A percentile compares a stretch with the other conserved stretches of the same genome.
These are phyloP conservation scores for Grammomys dolichurus DNA, from an alignment of 2,113 vertebrate species.

Conservation along the genomic window DNA sequence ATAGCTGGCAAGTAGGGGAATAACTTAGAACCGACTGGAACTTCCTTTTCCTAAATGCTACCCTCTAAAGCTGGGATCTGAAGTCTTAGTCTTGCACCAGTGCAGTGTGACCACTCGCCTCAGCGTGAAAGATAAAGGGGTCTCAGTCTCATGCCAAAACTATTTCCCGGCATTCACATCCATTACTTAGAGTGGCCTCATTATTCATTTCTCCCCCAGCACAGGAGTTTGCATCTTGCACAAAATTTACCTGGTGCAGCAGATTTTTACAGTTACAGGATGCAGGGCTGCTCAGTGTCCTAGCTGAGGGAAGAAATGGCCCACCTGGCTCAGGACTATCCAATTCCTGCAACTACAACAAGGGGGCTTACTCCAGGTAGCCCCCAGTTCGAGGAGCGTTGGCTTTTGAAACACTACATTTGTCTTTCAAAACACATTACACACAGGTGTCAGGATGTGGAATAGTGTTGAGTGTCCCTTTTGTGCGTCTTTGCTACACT, in stretches of 20 bases:
- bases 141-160: slow-evolving; percentile 26
- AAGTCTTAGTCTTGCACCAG: neutral
- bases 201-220: slow-evolving; percentile 52
- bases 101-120: neutral
- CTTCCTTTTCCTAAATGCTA: neutral
- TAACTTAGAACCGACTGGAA: neutral
- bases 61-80: neutral
- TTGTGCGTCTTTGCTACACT: neutral
- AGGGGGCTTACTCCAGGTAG: neutral
- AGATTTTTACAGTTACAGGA: slow-evolving; percentile 66
- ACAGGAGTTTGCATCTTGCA: slow-evolving; percentile 74
- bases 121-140: neutral
- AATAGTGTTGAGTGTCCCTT: neutral
- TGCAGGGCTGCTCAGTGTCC: slow-evolving; percentile 4
- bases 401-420: slow-evolving; percentile 50
- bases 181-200: slow-evolving; percentile 55
- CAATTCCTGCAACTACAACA: neutral
- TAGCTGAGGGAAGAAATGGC: neutral
- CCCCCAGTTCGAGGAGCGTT: neutral
- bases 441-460: neutral
- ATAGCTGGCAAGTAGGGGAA: neutral
- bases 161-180: slow-evolving; percentile 42
- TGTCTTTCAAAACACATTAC: slow-evolving; percentile 26
- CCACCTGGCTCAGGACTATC: neutral
- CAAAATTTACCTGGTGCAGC: slow-evolving; percentile 69